Percentiles rank a stretch among this genome's conserved stretches.
Conservation (phyloP, 2,797 vertebrate genomes). For the Pipistrellus kuhlii region DNA sequence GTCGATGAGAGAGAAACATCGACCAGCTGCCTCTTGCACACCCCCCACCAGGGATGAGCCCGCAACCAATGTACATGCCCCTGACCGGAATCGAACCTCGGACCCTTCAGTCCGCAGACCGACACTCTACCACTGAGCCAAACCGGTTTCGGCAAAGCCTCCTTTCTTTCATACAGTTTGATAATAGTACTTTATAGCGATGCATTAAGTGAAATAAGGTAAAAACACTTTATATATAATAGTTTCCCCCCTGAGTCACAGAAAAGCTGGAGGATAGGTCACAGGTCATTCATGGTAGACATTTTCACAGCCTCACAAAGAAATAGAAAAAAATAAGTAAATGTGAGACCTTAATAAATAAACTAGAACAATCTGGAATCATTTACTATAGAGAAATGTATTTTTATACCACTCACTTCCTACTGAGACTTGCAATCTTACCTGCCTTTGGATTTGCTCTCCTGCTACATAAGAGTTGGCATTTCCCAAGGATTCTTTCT, state of each 20-base stretch:
- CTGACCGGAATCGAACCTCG: too few species aligned
- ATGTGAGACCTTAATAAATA: conserved; percentile 16
- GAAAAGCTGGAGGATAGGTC: background rate
- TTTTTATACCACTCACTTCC: background rate
- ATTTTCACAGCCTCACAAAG: background rate
- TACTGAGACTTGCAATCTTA: background rate
- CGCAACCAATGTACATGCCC: too few species aligned
- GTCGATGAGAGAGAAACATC: too few species aligned
- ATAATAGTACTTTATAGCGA: background rate
- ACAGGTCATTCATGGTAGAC: background rate
- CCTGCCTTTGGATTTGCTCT: background rate
- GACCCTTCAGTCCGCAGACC: too few species aligned
- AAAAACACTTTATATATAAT: conserved; percentile 1
- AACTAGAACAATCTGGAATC: background rate
- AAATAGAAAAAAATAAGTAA: background rate
- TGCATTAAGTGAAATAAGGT: conserved; percentile 31
- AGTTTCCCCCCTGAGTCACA: background rate
- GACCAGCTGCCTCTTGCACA: too few species aligned
- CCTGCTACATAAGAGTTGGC: background rate
- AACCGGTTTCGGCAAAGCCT: background rate
- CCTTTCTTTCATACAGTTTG: conserved; percentile 29
- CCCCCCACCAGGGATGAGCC: too few species aligned
- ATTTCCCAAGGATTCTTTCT: conserved; percentile 1
- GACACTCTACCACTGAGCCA: too few species aligned
- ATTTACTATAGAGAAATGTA: background rate